These are phyloP conservation scores for Apogon hyalosoma DNA, from an alignment of 2,797 vertebrate species.

Conservation along the genomic window DNA sequence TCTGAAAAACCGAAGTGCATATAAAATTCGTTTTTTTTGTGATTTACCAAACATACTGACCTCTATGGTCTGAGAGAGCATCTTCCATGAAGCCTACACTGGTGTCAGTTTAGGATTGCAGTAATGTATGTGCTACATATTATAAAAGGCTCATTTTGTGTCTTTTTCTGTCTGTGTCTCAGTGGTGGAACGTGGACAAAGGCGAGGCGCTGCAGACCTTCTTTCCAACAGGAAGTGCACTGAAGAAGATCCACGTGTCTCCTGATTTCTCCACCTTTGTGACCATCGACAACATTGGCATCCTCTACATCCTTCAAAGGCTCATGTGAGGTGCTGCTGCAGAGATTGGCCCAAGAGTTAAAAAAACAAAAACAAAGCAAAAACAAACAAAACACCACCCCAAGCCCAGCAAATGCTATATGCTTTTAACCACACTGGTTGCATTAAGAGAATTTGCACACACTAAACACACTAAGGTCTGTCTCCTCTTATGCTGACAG, in stretches of 20 bases:
- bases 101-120: background rate
- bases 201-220: constrained; percentile 93
- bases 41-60: constrained; percentile 1
- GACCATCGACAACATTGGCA: constrained; percentile 95
- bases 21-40: background rate
- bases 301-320: constrained; percentile 92
- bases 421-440: background rate
- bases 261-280: constrained; percentile 91
- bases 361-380: background rate
- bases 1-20: constrained; percentile 4
- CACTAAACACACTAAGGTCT: background rate
- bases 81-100: background rate
- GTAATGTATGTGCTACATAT: background rate
- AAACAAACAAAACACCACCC: background rate
- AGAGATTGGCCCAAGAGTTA: background rate
- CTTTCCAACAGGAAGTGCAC: constrained; percentile 90
- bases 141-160: background rate
- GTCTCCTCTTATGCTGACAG: background rate
- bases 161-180: constrained; percentile 23
- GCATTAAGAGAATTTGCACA: background rate
- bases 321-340: constrained; percentile 63
- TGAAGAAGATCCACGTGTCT: constrained; percentile 92
- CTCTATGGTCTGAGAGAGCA: background rate
- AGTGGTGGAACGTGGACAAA: constrained; percentile 93
- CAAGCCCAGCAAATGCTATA: background rate